A percentile compares a stretch with the other conserved stretches of the same genome.
These are phyloP conservation scores for Arvicola amphibius DNA, from an alignment of 2,797 vertebrate species.

Conservation along the genomic window DNA sequence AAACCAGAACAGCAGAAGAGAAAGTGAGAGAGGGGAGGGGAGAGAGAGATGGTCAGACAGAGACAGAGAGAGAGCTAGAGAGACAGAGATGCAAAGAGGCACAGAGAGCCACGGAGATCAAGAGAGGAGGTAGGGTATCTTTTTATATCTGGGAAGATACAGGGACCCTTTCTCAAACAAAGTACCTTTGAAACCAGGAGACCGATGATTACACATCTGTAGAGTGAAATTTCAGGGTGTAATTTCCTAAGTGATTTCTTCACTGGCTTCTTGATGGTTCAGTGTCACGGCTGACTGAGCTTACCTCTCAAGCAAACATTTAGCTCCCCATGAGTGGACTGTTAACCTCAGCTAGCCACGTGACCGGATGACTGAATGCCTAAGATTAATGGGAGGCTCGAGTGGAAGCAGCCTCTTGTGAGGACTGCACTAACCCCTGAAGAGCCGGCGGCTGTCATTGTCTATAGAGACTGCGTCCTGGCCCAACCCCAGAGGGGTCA, in stretches of 20 bases:
- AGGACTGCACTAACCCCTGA: constrained; percentile 73
- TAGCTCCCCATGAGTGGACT: constrained; percentile 65
- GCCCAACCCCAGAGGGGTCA: not conserved
- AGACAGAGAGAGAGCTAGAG: not conserved
- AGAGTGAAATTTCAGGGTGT: constrained; percentile 57
- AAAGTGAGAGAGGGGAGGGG: too few species aligned
- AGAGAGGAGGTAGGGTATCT: not conserved
- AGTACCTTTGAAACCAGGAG: constrained; percentile 56
- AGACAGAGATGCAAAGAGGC: not conserved
- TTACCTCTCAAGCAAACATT: constrained; percentile 75
- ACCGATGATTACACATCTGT: constrained; percentile 53
- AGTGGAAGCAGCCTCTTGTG: constrained; percentile 72
- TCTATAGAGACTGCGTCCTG: constrained; percentile 19
- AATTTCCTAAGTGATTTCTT: constrained; percentile 76
- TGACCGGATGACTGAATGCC: constrained; percentile 70
- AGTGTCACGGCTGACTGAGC: constrained; percentile 69
- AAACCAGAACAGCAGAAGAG: not conserved
- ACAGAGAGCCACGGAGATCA: not conserved
- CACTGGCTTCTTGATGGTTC: constrained; percentile 71
- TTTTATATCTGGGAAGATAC: constrained; percentile 49
- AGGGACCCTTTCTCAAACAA: constrained; percentile 26
- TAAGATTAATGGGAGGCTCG: constrained; percentile 76
- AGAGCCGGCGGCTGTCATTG: constrained; percentile 62
- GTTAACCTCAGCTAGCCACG: constrained; percentile 53
- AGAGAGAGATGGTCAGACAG: not conserved